A percentile compares a stretch with the other conserved stretches of the same genome.
Conservation (phyloP, 2,888 invertebrate species). For the Ormyrus rosae region DNA sequence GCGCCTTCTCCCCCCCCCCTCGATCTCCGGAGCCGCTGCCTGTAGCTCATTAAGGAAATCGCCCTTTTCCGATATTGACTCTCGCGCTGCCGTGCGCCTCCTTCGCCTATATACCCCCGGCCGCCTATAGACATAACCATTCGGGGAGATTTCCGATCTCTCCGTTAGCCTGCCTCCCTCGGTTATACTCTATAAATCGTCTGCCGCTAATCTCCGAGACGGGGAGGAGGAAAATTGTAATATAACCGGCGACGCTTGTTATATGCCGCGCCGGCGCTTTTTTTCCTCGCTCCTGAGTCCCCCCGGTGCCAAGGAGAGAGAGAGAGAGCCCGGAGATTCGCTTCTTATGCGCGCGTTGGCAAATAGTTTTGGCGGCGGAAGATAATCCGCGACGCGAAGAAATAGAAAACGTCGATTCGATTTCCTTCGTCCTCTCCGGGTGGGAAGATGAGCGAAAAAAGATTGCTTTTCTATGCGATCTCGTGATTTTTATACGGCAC, state of each 20-base stretch:
- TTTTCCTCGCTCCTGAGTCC: too few species aligned
- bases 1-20: not conserved
- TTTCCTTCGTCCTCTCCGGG: too few species aligned
- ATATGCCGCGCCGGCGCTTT: not conserved
- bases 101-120: not conserved
- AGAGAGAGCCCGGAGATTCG: conserved; percentile 2
- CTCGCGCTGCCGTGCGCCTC: not conserved
- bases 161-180: too few species aligned
- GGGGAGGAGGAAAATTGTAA: conserved; percentile 17
- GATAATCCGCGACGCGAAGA: too few species aligned
- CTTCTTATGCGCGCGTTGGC: not conserved
- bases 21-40: not conserved
- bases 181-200: conserved; percentile 34
- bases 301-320: not conserved
- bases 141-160: conserved; percentile 33
- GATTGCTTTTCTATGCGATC: too few species aligned
- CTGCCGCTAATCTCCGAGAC: conserved; percentile 38
- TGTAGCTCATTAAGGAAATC: conserved; percentile 57
- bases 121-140: conserved; percentile 11
- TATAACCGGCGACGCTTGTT: conserved; percentile 19
- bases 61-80: conserved; percentile 55
- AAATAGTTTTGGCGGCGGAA: not conserved
- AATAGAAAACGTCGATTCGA: too few species aligned
- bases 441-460: too few species aligned
- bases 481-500: too few species aligned